Conservation (phyloP, 1,140 invertebrate genomes). For the Amyelois transitella region DNA sequence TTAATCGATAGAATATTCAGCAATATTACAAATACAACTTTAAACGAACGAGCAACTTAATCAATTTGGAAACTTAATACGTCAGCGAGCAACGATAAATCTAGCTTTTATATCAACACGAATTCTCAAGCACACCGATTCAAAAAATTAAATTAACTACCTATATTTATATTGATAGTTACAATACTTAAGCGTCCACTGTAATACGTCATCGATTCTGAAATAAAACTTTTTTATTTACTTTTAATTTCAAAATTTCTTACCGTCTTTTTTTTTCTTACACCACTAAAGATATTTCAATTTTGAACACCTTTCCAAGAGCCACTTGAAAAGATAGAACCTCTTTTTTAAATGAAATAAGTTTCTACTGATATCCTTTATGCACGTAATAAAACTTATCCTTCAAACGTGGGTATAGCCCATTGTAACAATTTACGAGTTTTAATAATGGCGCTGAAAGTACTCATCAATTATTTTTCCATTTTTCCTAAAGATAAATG, state of each 20-base stretch:
- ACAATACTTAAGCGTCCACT: not conserved
- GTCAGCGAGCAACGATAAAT: constrained; percentile 31
- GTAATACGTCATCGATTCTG: not conserved
- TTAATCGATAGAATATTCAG: constrained; percentile 70
- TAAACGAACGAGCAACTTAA: constrained; percentile 66
- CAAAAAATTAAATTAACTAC: constrained; percentile 54
- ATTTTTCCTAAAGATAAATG: no score
- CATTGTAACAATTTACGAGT: no score
- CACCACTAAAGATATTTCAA: no score
- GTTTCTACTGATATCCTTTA: no score
- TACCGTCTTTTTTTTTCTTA: no score
- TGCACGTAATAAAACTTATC: no score
- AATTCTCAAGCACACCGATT: constrained; percentile 57
- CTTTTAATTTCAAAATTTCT: no score
- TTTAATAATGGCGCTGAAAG: no score
- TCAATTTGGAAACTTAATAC: constrained; percentile 58
- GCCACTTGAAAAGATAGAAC: not conserved
- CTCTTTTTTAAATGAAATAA: no score
- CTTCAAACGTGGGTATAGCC: no score
- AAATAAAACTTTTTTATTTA: not conserved
- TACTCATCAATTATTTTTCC: no score
- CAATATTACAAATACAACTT: constrained; percentile 71
- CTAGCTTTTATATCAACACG: constrained; percentile 47
- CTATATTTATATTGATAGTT: constrained; percentile 38
- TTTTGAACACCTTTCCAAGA: no score